Evolutionary conservation across 2,888 invertebrate species (phyloP), one percentile per base, ranked within the genome.

Genomic region (Lobophora halterata): DNA sequence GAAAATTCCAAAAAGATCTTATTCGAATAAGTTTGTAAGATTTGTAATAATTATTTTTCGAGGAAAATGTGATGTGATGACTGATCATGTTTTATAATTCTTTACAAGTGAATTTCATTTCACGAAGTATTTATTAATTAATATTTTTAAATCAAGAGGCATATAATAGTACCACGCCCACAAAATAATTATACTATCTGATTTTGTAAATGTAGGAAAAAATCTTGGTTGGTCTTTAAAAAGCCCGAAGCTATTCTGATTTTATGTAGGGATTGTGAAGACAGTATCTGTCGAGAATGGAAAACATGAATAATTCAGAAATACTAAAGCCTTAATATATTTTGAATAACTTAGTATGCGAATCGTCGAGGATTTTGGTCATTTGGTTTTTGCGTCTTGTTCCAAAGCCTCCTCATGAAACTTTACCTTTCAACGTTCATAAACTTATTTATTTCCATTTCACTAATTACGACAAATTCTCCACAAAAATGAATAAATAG

Each of bases 211-310:
- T n/a, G 18, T 29, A 17, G 32, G n/a, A n/a, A 24, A 24, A 24
- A 12, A 24, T 18, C 17, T 12, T 6, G 7, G 7, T 16, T 4
- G 8, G 10, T 9, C 20, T n/a, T 2, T 17, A 13, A 2, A 6
- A 9, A 20, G 17, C 27, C 20, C 5, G 10, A 16, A 18, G 34
- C 34, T 7, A 3, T 10, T 9, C 9, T 10, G 20, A 34, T 34
- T 34, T 20, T 20, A 20, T 27, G 14, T 19, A 20, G 21, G 27
- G 27, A 16, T 34, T 17, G 19, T 8, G 26, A 20, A 26, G 10
- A 27, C 34, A 27, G 27, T 27, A 27, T 32, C 24, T 34, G 20
- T 34, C 20, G 27, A 27, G 20, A 24, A 24, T 32, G 13, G 19
- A 2, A 13, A 5, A 26, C 20, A 27, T 34, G 26, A 34, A 34